phyloP scores from a whole-genome alignment of 2,888 invertebrate genomes.

The Aricia artaxerxes region DNA sequence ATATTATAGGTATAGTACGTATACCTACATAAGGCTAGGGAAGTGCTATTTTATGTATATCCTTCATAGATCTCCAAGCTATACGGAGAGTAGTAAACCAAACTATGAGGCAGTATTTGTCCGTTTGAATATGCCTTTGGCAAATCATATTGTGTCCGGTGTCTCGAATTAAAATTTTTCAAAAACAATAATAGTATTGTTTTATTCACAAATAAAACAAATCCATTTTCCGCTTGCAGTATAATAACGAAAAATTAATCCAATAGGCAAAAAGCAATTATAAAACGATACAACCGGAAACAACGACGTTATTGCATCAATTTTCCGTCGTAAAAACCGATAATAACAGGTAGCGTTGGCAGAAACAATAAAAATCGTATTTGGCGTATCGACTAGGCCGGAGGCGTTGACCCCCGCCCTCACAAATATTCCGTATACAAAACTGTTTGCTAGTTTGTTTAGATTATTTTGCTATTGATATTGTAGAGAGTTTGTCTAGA shows the following conservation, averaged over 20 bases:
- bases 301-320: background rate
- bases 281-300: slow-evolving; percentile 1
- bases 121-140: too few relatives aligned
- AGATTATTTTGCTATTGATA: slow-evolving; percentile 41
- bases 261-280: background rate
- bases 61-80: too few relatives aligned
- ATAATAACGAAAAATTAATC: background rate
- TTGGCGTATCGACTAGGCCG: slow-evolving; percentile 43
- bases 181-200: too few relatives aligned
- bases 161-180: too few relatives aligned
- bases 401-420: slow-evolving; percentile 53
- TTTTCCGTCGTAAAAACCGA: slow-evolving; percentile 16
- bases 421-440: slow-evolving; percentile 42
- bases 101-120: too few relatives aligned
- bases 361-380: slow-evolving; percentile 35
- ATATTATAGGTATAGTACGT: too few relatives aligned
- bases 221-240: background rate
- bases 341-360: slow-evolving; percentile 23
- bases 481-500: background rate
- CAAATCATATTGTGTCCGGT: too few relatives aligned
- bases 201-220: too few relatives aligned
- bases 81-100: too few relatives aligned
- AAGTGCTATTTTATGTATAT: too few relatives aligned
- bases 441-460: slow-evolving; percentile 32
- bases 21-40: too few relatives aligned